These are phyloP conservation scores for Tachystola acroxantha DNA, from an alignment of 2,888 invertebrate species.

Conservation along the genomic window DNA sequence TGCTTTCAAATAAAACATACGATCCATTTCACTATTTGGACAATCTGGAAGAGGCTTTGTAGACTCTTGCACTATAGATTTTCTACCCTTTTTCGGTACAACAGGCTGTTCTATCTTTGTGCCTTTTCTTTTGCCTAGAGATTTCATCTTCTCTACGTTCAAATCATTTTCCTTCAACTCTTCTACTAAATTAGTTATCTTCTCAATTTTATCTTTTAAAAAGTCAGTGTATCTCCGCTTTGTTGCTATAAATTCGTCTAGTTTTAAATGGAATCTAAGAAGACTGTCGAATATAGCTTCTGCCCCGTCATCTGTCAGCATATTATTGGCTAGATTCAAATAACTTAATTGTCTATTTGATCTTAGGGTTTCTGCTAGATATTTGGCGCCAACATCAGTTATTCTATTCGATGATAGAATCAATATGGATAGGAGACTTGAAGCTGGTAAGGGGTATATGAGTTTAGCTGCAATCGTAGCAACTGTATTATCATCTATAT, in stretches of 20 bases:
- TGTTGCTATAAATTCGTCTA: slow-evolving; percentile 30
- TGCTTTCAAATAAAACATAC: slow-evolving; percentile 30
- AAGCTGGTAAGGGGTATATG: slow-evolving; percentile 27
- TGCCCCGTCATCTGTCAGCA: slow-evolving; percentile 40
- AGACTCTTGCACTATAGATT: too few relatives aligned
- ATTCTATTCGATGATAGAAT: slow-evolving; percentile 49
- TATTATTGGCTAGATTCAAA: slow-evolving; percentile 46
- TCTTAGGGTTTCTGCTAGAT: slow-evolving; percentile 34
- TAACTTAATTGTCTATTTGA: slow-evolving; percentile 41
- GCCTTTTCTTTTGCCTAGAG: background rate
- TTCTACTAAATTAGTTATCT: slow-evolving; percentile 20
- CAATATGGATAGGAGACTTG: slow-evolving; percentile 32
- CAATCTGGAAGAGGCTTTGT: slow-evolving; percentile 20
- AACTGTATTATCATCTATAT: slow-evolving; percentile 34
- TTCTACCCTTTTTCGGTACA: slow-evolving; percentile 19
- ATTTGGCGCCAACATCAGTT: slow-evolving; percentile 38
- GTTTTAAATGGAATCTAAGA: slow-evolving; percentile 32
- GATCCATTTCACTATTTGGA: slow-evolving; percentile 17
- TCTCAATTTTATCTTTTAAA: slow-evolving; percentile 27
- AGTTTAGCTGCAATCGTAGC: slow-evolving; percentile 33
- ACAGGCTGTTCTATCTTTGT: background rate
- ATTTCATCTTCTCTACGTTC: background rate
- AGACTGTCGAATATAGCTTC: slow-evolving; percentile 27
- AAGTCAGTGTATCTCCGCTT: slow-evolving; percentile 26
- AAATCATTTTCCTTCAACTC: slow-evolving; percentile 17